Evolutionary conservation across 2,113 vertebrate genomes (phyloP).

Genomic region (Gopherus evgoodei): DNA sequence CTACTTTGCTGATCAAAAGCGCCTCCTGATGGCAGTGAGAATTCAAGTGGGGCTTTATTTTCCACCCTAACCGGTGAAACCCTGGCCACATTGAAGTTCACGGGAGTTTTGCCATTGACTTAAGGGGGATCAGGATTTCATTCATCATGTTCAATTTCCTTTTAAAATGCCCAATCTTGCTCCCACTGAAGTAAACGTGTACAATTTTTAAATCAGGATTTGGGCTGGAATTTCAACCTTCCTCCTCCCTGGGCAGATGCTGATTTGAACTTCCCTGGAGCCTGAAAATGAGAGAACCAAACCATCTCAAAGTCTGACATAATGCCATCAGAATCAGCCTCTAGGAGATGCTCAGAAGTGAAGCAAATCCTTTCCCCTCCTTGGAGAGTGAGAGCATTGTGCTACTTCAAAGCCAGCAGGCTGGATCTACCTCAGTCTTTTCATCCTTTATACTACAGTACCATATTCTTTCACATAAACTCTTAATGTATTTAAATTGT

Average conservation of each 20-base stretch:
- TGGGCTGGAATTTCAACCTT: rapidly evolving
- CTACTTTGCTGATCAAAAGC: background rate
- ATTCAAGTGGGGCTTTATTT: background rate
- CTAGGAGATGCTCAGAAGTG: background rate
- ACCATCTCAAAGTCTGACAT: background rate
- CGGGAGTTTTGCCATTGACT: background rate
- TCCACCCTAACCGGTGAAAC: background rate
- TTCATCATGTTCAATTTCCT: background rate
- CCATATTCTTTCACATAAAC: background rate
- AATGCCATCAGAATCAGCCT: rapidly evolving
- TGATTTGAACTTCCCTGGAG: rapidly evolving
- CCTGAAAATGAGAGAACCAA: background rate
- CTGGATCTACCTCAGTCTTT: rapidly evolving
- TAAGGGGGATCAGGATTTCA: background rate
- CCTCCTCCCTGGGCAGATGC: rapidly evolving
- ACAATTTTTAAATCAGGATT: rapidly evolving
- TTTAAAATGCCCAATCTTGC: background rate
- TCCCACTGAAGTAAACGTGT: background rate
- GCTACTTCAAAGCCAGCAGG: background rate
- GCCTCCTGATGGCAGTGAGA: too few relatives aligned
- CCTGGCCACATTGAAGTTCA: background rate
- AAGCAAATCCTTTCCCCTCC: rapidly evolving
- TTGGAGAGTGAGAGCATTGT: rapidly evolving
- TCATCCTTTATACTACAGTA: rapidly evolving
- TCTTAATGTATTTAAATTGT: rapidly evolving